Evolutionary conservation across 2,888 invertebrate species (phyloP), one percentile per base, ranked within the genome.

Genomic region (Drosophila subsilvestris): DNA sequence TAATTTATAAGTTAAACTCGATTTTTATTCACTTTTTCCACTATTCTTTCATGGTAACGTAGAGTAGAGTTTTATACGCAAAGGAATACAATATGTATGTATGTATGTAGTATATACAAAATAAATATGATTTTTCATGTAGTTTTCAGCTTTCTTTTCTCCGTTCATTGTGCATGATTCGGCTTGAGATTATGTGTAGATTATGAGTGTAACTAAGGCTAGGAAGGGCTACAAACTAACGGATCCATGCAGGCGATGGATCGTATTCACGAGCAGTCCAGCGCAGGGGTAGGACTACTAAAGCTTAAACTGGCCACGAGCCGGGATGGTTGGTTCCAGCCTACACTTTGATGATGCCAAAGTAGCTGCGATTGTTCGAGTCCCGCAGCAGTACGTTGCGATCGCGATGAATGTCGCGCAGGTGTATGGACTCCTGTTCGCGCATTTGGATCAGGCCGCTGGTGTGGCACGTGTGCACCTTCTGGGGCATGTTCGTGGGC

Each of bases 351-450:
- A 96, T 93, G n/a, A 96, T 93, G 42, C 97, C 97, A 80, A 97
- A 96, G 93, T 96, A 97, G 82, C 96, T 96, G 90, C 96, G 96
- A 76, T 96, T 96, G 14, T 95, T 94, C 17, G 94, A 94, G 12
- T 95, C 94, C 20, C 95, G 95, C 3, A 91, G 71, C 55, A 89
- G 80, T 3, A 84, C 89, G 57, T 73, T 79, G 12, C 90, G 91
- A 78, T 91, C 89, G n/a, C 73, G 85, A 62, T 91, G 91, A 1
- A 96, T 94, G 85, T 97, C 97, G 58, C 94, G 94, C 12, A 97
- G 91, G 6, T 94, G 94, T 14, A 97, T 92, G 20, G 92, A 93
- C 87, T 97, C 97, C 14, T 95, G 94, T 29, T 93, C 93, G 48
- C 93, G 92, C 9, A 96, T 91, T 90, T 94, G 94, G 29, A 95